Base-by-base conservation (phyloP, 2,888 invertebrate genomes). In the Aphodius sticticus region DNA sequence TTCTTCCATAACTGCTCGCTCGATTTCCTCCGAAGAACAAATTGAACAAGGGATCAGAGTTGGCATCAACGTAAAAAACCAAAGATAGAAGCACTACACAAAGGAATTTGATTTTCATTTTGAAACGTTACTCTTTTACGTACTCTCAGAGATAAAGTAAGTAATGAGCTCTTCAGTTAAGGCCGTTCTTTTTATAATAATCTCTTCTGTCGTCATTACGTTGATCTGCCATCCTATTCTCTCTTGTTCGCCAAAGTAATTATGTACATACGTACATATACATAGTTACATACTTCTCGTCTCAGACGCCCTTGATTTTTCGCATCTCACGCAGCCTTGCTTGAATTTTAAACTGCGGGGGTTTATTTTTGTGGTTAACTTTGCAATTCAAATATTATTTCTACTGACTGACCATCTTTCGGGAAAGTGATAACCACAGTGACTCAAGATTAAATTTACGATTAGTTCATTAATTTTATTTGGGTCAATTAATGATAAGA, bases 1-100 rank as follows among this genome's bases (percentile, higher is more conserved):
- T 79, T 78, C 82, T 81, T 38, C 82, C 81, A 77, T 83, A 82
- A 76, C 69, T 79, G 69, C 79, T 80, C 69, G 78, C 77, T 71
- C 81, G 76, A 77, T 81, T 82, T 69, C 81, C 70, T 69, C 80
- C 38, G 71, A 70, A 76, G 53, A 53, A 53, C 53, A 53, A 53
- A 53, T 53, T 53, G 53, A 53, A 53, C 9, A 79, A 78, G 69
- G 80, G 77, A 69, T 76, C 35, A 6, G 72, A 16, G 35, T 16
- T 16, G 35, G 72, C 72, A 6, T 72, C 72, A 4, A 72, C 69
- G 75, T 70, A 16, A 79, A 76, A 36, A 69, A 77, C 37, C 26
- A 76, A 6, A 9, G 36, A 36, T 36, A 72, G 16, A n/a, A 72
- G 72, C 72, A 16, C 72, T 15, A n/a, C 35, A 16, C 76, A 76